Conservation (phyloP, 2,888 invertebrate genomes). For the Caenorhabditis zanzibari region DNA sequence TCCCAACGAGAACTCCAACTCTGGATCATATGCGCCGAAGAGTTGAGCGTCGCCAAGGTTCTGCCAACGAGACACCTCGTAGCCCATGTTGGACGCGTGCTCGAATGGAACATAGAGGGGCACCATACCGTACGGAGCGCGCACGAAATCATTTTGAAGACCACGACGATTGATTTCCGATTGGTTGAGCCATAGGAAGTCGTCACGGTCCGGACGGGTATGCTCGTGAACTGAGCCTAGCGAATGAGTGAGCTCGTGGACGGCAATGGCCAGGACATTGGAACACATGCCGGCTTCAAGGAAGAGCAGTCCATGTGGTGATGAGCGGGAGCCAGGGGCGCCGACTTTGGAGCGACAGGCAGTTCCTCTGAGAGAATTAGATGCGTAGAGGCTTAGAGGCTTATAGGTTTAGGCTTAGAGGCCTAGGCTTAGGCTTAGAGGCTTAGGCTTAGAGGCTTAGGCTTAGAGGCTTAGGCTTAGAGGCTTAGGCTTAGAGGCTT, state of each 20-base stretch:
- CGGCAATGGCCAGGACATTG: slow-evolving; percentile 29
- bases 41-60: slow-evolving; percentile 20
- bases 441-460: too few relatives aligned
- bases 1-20: slow-evolving; percentile 57
- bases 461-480: too few relatives aligned
- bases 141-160: not conserved
- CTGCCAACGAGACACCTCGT: slow-evolving; percentile 40
- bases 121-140: not conserved
- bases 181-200: slow-evolving; percentile 42
- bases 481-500: too few relatives aligned
- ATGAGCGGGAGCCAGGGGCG: slow-evolving; percentile 9
- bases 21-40: slow-evolving; percentile 10
- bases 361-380: slow-evolving; percentile 2
- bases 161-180: not conserved
- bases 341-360: slow-evolving; percentile 27
- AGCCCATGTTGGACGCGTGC: slow-evolving; percentile 66
- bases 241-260: slow-evolving; percentile 68
- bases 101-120: slow-evolving; percentile 54
- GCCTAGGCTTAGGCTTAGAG: too few relatives aligned
- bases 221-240: slow-evolving; percentile 70
- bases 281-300: not conserved
- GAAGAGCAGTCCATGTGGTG: not conserved
- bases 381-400: too few relatives aligned
- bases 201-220: slow-evolving; percentile 64
- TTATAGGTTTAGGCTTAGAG: too few relatives aligned